Base-by-base conservation (phyloP, 37 sponge, comb jelly and placozoan genomes). In the Aphrocallistes beatrix region DNA sequence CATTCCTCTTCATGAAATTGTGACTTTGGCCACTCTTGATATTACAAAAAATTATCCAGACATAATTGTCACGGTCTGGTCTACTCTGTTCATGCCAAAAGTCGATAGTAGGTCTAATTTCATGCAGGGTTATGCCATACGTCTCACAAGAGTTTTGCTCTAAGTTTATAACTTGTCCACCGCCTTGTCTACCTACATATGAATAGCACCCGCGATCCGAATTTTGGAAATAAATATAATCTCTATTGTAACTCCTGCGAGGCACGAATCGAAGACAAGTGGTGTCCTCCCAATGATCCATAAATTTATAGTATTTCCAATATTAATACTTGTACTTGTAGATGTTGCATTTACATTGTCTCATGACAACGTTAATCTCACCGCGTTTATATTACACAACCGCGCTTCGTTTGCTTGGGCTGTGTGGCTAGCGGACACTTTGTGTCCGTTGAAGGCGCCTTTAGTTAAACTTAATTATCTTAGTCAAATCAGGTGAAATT, bases 61-160 rank as follows among this genome's bases (percentile, higher is more conserved):
- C 82, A 86, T 86, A 81, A 17, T 37, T 0, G 36, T 81, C 82
- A 17, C 87, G 39, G 38, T 86, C 87, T 1, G 87, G 82, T 32
- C 87, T 45, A 25, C 47, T 38, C 36, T 86, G 87, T 47, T 86
- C 87, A n/a, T 86, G 87, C 82, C 82, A 86, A 45, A 86, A 86
- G 23, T 82, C 87, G n/a, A 81, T 37, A 16, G 82, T 51, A 38
- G 81, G 87, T 0, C 87, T 82, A 81, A 86, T 86, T 38, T 86
- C 87, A 81, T 86, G 87, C 0, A 86, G 23, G 37, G 6, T 47
- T 3, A 36, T 85, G 34, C 51, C 85, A 85, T 49, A 47, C 0
- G 36, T 36, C 0, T 16, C 81, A 85, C 86, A 85, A 28, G 69
- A 60, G 13, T 42, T 42, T n/a, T n/a, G n/a, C 23, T 75, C 48